Evolutionary conservation across 2,797 vertebrate species (phyloP).

Genomic region (Squalus acanthias): DNA sequence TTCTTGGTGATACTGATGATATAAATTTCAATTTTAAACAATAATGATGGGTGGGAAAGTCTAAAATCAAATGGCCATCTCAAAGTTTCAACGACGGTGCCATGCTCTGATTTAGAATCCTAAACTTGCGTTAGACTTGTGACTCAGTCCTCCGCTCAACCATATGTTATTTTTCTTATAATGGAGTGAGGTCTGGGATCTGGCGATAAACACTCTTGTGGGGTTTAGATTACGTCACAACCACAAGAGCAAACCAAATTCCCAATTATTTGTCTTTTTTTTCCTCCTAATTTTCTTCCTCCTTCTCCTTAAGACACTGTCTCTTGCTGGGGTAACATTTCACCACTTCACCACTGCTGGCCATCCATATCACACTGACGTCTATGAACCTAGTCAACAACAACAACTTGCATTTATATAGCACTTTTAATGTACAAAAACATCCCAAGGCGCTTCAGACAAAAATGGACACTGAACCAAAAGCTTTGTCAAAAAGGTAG

Average conservation of each 20-base stretch:
- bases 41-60: neutral
- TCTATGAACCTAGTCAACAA: neutral
- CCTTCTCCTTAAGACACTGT: neutral
- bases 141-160: neutral
- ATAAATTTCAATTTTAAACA: neutral
- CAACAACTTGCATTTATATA: neutral
- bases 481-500: neutral
- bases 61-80: neutral
- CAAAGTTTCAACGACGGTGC: neutral
- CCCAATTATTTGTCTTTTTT: neutral
- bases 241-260: neutral
- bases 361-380: neutral
- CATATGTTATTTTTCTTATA: neutral
- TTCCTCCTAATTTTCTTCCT: neutral
- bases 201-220: neutral
- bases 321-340: neutral
- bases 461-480: neutral
- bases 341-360: neutral
- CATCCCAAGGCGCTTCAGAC: neutral
- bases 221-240: neutral
- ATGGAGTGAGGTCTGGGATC: neutral
- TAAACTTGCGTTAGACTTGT: neutral
- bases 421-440: neutral
- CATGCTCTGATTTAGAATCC: neutral
- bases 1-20: neutral